Evolutionary conservation across 2,888 invertebrate genomes (phyloP).

Genomic region (Eubasilissa splendida): DNA sequence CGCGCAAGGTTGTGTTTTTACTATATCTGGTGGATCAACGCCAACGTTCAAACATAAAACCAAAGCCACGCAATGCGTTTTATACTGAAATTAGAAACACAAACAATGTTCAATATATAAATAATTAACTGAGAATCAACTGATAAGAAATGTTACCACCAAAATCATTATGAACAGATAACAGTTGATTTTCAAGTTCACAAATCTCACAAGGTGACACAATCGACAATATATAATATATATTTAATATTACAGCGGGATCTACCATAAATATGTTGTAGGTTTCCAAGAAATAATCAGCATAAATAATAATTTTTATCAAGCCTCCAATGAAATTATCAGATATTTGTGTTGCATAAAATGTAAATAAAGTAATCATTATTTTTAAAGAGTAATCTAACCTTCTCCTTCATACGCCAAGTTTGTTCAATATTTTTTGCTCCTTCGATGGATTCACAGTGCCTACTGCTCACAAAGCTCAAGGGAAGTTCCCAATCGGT

Average conservation of each 20-base stretch:
- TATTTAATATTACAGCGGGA: too few species aligned
- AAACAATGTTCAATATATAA: not conserved
- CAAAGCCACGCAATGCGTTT: constrained; percentile 98
- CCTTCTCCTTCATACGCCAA: constrained; percentile 95
- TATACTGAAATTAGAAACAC: constrained; percentile 81
- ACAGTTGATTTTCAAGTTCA: too few species aligned
- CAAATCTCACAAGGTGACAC: too few species aligned
- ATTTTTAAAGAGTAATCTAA: constrained; percentile 61
- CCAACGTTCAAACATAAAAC: constrained; percentile 98
- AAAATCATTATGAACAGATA: too few species aligned
- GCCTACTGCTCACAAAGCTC: constrained; percentile 81
- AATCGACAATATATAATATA: too few species aligned
- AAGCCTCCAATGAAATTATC: too few species aligned
- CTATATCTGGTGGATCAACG: constrained; percentile 99
- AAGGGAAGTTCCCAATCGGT: constrained; percentile 81
- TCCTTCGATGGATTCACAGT: constrained; percentile 69
- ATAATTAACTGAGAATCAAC: not conserved
- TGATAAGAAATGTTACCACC: constrained; percentile 16
- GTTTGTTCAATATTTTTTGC: constrained; percentile 81
- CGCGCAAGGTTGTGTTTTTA: constrained; percentile 97
- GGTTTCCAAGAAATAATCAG: too few species aligned
- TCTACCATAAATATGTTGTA: too few species aligned
- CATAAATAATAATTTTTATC: too few species aligned
- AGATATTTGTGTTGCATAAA: too few species aligned
- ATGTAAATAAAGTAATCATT: too few species aligned